Evolutionary conservation across 1,140 invertebrate genomes (phyloP).

Genomic region (Cyrtorhinus lividipennis): DNA sequence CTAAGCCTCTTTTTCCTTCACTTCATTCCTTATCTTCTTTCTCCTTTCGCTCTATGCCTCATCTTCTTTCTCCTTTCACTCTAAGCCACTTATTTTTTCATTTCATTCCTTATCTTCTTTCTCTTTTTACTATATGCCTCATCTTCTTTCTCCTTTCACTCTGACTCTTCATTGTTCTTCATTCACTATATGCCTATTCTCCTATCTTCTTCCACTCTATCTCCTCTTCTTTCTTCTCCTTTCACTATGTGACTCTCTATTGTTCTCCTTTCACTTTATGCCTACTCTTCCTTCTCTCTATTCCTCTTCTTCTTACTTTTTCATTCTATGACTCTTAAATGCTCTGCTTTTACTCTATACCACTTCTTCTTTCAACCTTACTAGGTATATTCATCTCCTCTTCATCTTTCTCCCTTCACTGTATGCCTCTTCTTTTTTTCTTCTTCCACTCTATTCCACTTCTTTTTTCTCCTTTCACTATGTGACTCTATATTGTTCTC

Average conservation of each 20-base stretch:
- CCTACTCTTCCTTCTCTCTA: conserved; percentile 9
- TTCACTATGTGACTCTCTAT: conserved; percentile 10
- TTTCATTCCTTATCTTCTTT: not conserved
- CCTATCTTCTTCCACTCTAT: not conserved
- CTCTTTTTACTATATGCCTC: not conserved
- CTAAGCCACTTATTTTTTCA: not conserved
- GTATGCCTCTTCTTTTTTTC: not conserved
- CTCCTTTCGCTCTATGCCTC: not conserved
- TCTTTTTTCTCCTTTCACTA: not conserved
- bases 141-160: not conserved
- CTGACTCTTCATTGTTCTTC: not conserved
- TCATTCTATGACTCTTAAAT: conserved; percentile 5
- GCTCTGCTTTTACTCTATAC: not conserved
- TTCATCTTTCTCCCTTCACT: not conserved
- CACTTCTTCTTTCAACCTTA: not conserved
- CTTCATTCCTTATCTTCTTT: not conserved
- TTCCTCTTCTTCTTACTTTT: conserved; percentile 10
- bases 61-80: not conserved
- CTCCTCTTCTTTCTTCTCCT: conserved; percentile 1
- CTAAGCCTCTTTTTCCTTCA: not conserved
- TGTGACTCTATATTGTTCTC: not conserved
- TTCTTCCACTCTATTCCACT: not conserved
- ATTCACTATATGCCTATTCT: not conserved
- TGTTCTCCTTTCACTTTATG: not conserved
- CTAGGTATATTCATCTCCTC: not conserved